These are phyloP conservation scores for Capra hircus DNA, from an alignment of 2,113 vertebrate species.

Conservation along the genomic window DNA sequence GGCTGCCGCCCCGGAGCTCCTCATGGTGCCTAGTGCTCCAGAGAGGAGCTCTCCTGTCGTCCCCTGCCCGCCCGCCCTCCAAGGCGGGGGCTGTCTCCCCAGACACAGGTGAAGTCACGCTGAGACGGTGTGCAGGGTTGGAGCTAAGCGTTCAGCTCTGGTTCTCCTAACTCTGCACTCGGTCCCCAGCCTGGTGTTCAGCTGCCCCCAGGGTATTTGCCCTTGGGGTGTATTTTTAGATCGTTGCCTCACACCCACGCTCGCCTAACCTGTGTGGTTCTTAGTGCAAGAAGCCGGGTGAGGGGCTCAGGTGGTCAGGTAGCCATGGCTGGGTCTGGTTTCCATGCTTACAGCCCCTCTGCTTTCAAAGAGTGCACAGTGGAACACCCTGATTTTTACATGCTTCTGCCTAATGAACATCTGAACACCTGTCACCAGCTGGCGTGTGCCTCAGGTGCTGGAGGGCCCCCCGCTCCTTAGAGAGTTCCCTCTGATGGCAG, in stretches of 20 bases:
- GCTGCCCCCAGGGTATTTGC: neutral
- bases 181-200: neutral
- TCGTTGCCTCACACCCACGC: accelerated
- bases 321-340: neutral
- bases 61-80: accelerated
- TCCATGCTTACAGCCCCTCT: neutral
- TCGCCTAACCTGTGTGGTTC: neutral
- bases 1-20: neutral
- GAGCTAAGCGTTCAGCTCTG: neutral
- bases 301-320: accelerated
- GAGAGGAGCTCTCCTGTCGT: neutral
- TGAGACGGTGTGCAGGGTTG: neutral
- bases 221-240: neutral
- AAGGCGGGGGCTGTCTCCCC: neutral
- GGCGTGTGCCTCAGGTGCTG: no score
- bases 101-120: neutral
- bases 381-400: no score
- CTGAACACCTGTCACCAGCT: neutral
- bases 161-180: neutral
- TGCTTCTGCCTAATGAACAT: neutral
- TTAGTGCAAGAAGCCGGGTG: neutral
- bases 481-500: neutral
- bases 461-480: neutral
- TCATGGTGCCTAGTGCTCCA: accelerated
- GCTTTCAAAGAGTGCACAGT: neutral